phyloP scores from a whole-genome alignment of 2,888 invertebrate species.

The Euzetes globulus region DNA sequence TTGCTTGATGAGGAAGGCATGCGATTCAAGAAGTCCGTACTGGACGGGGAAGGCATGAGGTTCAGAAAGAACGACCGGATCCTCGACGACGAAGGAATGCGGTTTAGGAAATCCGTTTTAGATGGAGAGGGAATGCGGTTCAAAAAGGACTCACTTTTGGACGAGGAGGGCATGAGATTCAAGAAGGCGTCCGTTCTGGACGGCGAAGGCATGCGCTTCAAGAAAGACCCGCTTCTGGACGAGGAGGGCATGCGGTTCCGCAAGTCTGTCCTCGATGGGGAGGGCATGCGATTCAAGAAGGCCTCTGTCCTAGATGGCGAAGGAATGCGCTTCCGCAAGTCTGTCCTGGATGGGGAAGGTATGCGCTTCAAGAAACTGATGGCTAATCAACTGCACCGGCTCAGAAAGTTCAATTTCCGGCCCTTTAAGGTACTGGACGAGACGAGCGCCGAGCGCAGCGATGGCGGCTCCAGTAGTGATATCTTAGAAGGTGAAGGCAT shows the following conservation, averaged over 20 bases:
- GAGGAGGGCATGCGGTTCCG: constrained; percentile 31
- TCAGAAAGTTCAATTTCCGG: not conserved
- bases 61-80: constrained; percentile 6
- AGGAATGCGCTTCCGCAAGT: constrained; percentile 25
- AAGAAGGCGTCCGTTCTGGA: not conserved
- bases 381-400: not conserved
- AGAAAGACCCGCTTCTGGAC: constrained; percentile 12
- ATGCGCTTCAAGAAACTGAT: constrained; percentile 26
- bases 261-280: constrained; percentile 10
- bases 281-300: constrained; percentile 29
- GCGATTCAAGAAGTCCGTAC: constrained; percentile 26
- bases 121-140: not conserved
- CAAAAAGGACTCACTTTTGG: not conserved
- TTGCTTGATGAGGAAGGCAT: constrained; percentile 32
- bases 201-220: constrained; percentile 20
- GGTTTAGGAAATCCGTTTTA: not conserved
- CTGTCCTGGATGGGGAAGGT: constrained; percentile 31
- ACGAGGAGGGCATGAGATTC: constrained; percentile 25
- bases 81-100: constrained; percentile 25
- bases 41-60: constrained; percentile 31
- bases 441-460: not conserved
- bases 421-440: not conserved
- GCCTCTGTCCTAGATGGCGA: constrained; percentile 7
- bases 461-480: constrained; percentile 10
- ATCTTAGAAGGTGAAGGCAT: constrained; percentile 31